Conservation (phyloP, 2,113 vertebrate species). For the Lanius collurio region DNA sequence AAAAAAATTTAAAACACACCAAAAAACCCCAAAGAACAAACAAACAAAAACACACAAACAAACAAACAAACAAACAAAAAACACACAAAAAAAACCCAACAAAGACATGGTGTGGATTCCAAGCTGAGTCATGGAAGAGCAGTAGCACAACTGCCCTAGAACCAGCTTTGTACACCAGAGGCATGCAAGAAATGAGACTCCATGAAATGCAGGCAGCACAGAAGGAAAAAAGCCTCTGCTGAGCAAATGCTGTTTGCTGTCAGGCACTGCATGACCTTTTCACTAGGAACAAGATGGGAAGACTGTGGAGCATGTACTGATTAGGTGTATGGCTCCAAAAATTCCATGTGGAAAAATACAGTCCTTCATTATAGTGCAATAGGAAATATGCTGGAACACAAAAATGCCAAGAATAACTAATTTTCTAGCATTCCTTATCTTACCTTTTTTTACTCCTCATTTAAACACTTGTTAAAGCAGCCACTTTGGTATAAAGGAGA, state of each 20-base stretch:
- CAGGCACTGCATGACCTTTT: neutral
- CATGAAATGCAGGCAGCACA: neutral
- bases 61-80: neutral
- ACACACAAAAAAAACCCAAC: neutral
- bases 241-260: neutral
- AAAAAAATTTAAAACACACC: neutral
- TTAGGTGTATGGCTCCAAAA: neutral
- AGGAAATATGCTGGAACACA: neutral
- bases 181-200: neutral
- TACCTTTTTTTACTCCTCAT: neutral
- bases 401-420: neutral
- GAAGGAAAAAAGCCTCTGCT: neutral
- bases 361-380: neutral
- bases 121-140: neutral
- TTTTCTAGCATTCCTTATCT: neutral
- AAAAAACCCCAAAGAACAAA: neutral
- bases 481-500: neutral
- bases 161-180: neutral
- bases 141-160: neutral
- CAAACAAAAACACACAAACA: neutral
- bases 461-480: neutral
- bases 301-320: neutral
- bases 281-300: neutral
- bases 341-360: neutral
- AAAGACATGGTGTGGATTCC: rapidly evolving